A percentile compares a stretch with the other conserved stretches of the same genome.
These are phyloP conservation scores for Chloebia gouldiae DNA, from an alignment of 2,113 vertebrate genomes.

Conservation along the genomic window DNA sequence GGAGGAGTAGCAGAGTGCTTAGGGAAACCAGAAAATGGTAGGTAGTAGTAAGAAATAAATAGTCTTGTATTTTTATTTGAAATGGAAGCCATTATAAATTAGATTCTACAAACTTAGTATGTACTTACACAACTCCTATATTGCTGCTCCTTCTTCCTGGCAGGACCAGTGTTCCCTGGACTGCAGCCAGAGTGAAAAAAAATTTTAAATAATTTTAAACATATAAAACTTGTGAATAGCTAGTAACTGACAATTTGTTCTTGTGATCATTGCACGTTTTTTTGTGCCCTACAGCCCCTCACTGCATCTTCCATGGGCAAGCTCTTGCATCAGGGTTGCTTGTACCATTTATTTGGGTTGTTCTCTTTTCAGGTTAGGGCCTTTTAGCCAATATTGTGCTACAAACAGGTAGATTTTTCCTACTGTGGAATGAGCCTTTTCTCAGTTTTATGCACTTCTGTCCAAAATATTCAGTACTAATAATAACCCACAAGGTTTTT, in stretches of 20 bases:
- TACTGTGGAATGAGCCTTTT: background rate
- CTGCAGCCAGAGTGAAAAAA: background rate
- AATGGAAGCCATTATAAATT: background rate
- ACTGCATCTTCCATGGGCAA: background rate
- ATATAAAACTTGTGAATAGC: background rate
- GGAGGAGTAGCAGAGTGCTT: background rate
- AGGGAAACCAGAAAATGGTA: background rate
- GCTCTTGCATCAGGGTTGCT: background rate
- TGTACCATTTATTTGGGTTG: background rate
- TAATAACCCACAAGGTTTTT: rapidly evolving
- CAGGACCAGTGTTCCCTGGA: background rate
- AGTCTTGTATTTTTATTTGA: background rate
- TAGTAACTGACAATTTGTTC: background rate
- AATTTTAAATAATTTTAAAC: background rate
- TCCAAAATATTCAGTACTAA: background rate
- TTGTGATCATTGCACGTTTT: background rate
- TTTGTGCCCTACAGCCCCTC: background rate
- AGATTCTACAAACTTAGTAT: background rate
- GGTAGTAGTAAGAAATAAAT: background rate
- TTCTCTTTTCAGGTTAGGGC: background rate
- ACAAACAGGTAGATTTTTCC: background rate
- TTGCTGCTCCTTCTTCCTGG: background rate
- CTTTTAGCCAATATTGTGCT: background rate
- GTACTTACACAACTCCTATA: background rate
- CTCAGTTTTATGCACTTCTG: background rate